Percentiles rank a stretch among this genome's conserved stretches.
phyloP scores from a whole-genome alignment of 2,113 vertebrate species.

The Sinocyclocheilus anshuiensis region DNA sequence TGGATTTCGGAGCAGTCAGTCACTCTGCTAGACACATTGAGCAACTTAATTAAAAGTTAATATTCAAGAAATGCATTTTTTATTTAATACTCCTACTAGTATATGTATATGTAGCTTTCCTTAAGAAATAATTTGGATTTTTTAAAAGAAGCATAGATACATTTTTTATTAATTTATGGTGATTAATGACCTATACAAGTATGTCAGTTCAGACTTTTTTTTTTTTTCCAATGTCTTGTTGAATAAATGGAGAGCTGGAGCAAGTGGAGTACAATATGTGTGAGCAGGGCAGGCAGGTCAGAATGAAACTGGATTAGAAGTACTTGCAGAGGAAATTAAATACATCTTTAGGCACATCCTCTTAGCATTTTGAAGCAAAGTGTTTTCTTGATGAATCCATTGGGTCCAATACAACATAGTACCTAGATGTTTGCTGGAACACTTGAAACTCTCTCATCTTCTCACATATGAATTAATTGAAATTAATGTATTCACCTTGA shows the following conservation, averaged over 20 bases:
- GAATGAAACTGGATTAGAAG: background rate
- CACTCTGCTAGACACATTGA: too few species aligned
- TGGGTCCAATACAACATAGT: background rate
- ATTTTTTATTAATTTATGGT: too few species aligned
- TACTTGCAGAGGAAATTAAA: background rate
- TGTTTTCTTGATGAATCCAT: background rate
- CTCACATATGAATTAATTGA: background rate
- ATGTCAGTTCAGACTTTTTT: too few species aligned
- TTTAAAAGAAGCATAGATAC: too few species aligned
- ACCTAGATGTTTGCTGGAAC: background rate
- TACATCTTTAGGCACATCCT: background rate
- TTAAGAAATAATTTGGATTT: background rate
- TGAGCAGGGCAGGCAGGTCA: background rate
- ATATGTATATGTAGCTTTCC: background rate
- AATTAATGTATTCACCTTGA: background rate
- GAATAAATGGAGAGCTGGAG: background rate
- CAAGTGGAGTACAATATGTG: background rate
- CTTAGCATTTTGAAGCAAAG: background rate
- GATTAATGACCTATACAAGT: too few species aligned
- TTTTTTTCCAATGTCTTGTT: too few species aligned
- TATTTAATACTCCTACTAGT: background rate
- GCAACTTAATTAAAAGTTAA: background rate
- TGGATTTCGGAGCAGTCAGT: background rate
- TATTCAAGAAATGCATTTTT: background rate
- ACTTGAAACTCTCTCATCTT: background rate